Evolutionary conservation across 2,113 vertebrate genomes (phyloP).

Genomic region (Neodontobutis hainanensis): DNA sequence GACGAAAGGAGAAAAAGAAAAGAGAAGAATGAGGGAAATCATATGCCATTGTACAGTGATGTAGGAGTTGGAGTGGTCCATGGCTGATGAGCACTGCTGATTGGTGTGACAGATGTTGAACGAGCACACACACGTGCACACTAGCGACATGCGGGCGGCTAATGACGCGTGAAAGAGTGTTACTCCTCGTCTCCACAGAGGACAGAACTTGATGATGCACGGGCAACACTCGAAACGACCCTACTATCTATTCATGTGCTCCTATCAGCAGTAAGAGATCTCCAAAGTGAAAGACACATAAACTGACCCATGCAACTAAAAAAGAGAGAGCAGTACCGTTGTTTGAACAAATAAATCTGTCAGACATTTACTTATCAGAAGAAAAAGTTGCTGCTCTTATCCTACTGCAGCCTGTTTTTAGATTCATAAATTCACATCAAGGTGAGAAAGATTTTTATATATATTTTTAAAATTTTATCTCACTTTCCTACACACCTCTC

Average conservation of each 20-base stretch:
- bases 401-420: not conserved
- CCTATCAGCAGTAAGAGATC: not conserved
- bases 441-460: not conserved
- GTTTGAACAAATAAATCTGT: constrained; percentile 19
- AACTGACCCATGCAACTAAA: not conserved
- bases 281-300: not conserved
- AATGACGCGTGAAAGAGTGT: constrained; percentile 66
- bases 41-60: constrained; percentile 33
- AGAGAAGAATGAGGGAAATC: constrained; percentile 3
- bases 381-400: constrained; percentile 3
- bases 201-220: constrained; percentile 42
- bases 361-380: constrained; percentile 6
- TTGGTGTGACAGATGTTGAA: constrained; percentile 51
- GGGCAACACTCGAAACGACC: constrained; percentile 44
- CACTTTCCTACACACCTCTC: not conserved
- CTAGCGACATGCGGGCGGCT: constrained; percentile 41
- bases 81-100: constrained; percentile 44
- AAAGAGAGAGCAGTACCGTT: constrained; percentile 5
- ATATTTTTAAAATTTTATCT: not conserved
- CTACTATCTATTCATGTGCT: constrained; percentile 47
- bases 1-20: not conserved
- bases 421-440: constrained; percentile 3
- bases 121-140: constrained; percentile 26
- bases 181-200: constrained; percentile 54
- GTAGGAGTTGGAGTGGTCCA: constrained; percentile 38